Base-by-base conservation (phyloP, 2,888 invertebrate species). In the Liodrosophila aerea region DNA sequence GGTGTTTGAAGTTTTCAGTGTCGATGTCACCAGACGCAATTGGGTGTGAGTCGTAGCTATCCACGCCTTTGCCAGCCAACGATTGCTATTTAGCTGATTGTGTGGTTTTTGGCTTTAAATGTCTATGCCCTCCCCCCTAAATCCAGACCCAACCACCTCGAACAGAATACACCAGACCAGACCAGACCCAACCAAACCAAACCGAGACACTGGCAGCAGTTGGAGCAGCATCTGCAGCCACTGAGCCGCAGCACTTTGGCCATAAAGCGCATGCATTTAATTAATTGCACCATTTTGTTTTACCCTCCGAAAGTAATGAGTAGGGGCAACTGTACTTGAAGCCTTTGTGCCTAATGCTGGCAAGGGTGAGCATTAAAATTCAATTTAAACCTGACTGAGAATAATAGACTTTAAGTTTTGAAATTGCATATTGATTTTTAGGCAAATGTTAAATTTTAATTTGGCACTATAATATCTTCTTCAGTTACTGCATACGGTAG, bases 71-170 rank as follows among this genome's bases (percentile, higher is more conserved):
- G 30, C 53, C 63, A 57, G 60, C 40, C 83, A 63, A 54, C 83
- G 60, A 80, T 67, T 77, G 81, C 84, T 80, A 77, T 77, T 77
- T 77, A 77, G 77, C 84, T 77, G 77, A 77, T 77, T 77, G 81
- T 77, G 77, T 80, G 84, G 77, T 77, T 77, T 22, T 83, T 70
- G 67, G 61, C 76, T 76, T 76, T 64, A 73, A 83, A 43, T 67
- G 57, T 61, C 61, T 67, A 7, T 4, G 7, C 22, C 45, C 9
- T 15, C 7, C 30, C 7, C 15, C 31, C 11, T n/a, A 11, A 4
- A 7, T n/a, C 29, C 7, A 4, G 8, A 5, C 8, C 18, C 4
- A 30, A 27, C 15, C 5, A 7, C 34, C 8, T 11, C n/a, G 33
- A 7, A 36, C 22, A 22, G 22, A 5, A 2, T 5, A 22, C 22